Evolutionary conservation across 2,113 vertebrate genomes (phyloP).

Genomic region (Syngnathus floridae): DNA sequence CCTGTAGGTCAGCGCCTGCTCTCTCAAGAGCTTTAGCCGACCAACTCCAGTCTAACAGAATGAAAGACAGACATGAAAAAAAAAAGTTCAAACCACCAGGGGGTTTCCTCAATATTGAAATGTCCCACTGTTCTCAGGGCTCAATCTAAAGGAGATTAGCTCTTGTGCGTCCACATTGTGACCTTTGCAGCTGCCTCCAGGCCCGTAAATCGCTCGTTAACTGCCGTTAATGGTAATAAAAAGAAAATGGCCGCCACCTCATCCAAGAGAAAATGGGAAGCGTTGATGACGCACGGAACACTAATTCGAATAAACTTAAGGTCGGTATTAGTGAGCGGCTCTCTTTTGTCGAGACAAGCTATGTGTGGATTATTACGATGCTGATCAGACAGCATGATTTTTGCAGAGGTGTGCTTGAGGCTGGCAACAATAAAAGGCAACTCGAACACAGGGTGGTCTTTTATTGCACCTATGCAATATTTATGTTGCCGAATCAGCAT

Average conservation of each 20-base stretch:
- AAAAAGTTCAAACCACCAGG: slow-evolving; percentile 28
- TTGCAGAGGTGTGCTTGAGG: too few species aligned
- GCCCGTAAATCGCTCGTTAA: slow-evolving; percentile 45
- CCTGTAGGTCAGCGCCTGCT: slow-evolving; percentile 30
- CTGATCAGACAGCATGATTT: too few species aligned
- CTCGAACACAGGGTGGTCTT: too few species aligned
- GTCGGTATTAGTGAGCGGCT: too few species aligned
- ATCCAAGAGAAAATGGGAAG: background rate
- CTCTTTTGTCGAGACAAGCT: too few species aligned
- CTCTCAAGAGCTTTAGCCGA: slow-evolving; percentile 30
- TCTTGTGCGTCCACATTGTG: slow-evolving; percentile 35
- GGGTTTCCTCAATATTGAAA: slow-evolving; percentile 56
- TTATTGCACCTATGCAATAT: too few species aligned
- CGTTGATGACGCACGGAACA: background rate
- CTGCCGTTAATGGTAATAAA: slow-evolving; percentile 52
- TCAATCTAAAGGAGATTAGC: slow-evolving; percentile 65
- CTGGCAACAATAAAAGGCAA: too few species aligned
- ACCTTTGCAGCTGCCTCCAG: slow-evolving; percentile 49
- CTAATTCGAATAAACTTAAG: background rate
- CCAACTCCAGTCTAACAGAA: slow-evolving; percentile 35
- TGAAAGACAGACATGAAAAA: slow-evolving; percentile 33
- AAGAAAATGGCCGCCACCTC: slow-evolving; percentile 40
- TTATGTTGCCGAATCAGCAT: too few species aligned
- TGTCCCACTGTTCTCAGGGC: slow-evolving; percentile 53
- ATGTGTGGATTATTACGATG: too few species aligned